Conservation (phyloP, 1,140 invertebrate species). For the Chrysopa pallens region DNA sequence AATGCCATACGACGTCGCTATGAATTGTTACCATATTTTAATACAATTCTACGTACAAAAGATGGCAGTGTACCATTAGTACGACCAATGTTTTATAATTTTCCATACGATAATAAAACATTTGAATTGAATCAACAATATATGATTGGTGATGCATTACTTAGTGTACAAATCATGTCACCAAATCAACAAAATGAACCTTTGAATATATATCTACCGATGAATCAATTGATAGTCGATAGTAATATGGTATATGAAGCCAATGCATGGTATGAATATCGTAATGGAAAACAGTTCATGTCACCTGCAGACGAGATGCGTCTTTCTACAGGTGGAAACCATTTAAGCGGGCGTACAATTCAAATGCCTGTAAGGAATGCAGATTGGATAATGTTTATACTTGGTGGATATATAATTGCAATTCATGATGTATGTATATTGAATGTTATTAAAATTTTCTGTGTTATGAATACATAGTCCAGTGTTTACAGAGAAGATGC, state of each 20-base stretch:
- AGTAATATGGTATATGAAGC: too few relatives aligned
- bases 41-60: slow-evolving; percentile 10
- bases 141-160: slow-evolving; percentile 17
- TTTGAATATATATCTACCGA: slow-evolving; percentile 16
- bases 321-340: slow-evolving; percentile 4
- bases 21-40: slow-evolving; percentile 15
- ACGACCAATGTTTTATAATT: slow-evolving; percentile 23
- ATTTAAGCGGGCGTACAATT: slow-evolving; percentile 9
- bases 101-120: slow-evolving; percentile 12
- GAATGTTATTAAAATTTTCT: not conserved
- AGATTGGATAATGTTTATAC: slow-evolving; percentile 16
- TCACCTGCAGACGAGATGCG: too few relatives aligned
- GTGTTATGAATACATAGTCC: too few relatives aligned
- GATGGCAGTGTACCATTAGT: slow-evolving; percentile 10
- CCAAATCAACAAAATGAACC: slow-evolving; percentile 2
- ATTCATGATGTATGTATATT: slow-evolving; percentile 8
- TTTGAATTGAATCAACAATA: slow-evolving; percentile 17
- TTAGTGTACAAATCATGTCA: slow-evolving; percentile 16
- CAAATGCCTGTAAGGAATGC: slow-evolving; percentile 13
- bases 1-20: slow-evolving; percentile 10
- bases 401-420: slow-evolving; percentile 16
- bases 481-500: too few relatives aligned
- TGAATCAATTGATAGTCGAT: not conserved
- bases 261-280: slow-evolving; percentile 15
- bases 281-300: slow-evolving; percentile 12